Evolutionary conservation across 2,113 vertebrate species (phyloP).

Genomic region (Oncorhynchus kisutch): DNA sequence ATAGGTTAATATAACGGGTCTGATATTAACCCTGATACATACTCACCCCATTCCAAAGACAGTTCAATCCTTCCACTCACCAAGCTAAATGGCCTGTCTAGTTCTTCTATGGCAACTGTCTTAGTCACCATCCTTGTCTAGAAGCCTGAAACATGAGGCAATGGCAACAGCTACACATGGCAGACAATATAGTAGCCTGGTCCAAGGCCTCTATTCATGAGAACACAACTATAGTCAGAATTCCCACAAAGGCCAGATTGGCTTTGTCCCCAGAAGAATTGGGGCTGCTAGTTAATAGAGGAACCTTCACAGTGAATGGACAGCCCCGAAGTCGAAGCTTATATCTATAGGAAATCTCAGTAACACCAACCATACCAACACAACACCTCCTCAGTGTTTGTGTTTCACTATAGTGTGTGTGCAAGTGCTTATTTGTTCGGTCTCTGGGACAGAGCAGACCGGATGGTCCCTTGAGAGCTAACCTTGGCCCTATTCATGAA

Average conservation of each 20-base stretch:
- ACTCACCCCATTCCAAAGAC: not conserved
- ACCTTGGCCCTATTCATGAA: slow-evolving; percentile 69
- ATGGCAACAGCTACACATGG: no score
- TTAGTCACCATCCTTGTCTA: no score
- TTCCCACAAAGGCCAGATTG: no score
- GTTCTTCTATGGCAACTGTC: no score
- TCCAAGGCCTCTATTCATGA: not conserved
- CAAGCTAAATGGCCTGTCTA: no score
- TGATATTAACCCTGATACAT: no score
- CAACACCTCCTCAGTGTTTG: no score
- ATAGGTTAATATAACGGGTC: no score
- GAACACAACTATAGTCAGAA: slow-evolving; percentile 2
- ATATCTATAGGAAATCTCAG: slow-evolving; percentile 51
- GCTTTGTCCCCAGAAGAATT: no score
- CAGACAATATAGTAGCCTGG: no score
- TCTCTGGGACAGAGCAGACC: slow-evolving; percentile 46
- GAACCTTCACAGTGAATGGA: slow-evolving; percentile 8
- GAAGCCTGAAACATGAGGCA: no score
- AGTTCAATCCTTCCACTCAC: not conserved
- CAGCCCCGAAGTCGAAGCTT: slow-evolving; percentile 7
- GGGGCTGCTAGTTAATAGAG: not conserved
- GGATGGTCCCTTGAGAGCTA: slow-evolving; percentile 63
- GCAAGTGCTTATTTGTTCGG: slow-evolving; percentile 54
- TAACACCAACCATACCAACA: slow-evolving; percentile 43
- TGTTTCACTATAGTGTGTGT: no score